Evolutionary conservation across 1,140 invertebrate genomes (phyloP), one percentile per base, ranked within the genome.

Genomic region (Ooceraea biroi): DNA sequence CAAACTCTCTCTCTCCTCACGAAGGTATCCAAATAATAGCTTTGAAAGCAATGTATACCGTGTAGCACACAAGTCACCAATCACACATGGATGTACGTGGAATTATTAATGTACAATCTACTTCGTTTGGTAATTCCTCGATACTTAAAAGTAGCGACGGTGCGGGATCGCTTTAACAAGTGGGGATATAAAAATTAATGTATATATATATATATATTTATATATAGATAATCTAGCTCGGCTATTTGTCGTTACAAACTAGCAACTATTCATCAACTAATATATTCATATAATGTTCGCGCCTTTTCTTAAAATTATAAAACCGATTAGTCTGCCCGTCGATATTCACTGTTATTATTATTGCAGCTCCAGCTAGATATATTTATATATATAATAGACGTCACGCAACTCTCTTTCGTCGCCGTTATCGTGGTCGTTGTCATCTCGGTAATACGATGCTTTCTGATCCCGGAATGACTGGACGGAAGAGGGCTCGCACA

Each of bases 161-260:
- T 80, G 73, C 77, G 84, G 50, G 44, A 78, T 87, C 85, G 83
- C 84, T 83, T 82, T 91, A 92, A 92, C 89, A 91, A 90, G 87
- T 90, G 89, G 87, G 87, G 86, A 91, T 92, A 93, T 91, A 92
- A 93, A 92, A 93, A 92, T 91, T 91, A 90, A 91, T 91, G 82
- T 90, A 88, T 89, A 87, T 89, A 88, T 84, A 84, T 85, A 88
- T 86, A 90, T 78, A 69, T 88, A 66, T 88, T 69, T 90, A 89
- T 83, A 82, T 90, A 90, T 90, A 89, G 72, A 87, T 91, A 87
- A 90, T 88, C 90, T 93, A 93, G 85, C 61, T 74, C 85, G 85
- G 76, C 91, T 92, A 92, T 78, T 89, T 84, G 77, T 87, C 77
- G 83, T 93, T 93, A 92, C 82, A 91, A 92, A 91, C 92, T 93